Percentiles rank a stretch among this genome's conserved stretches.
Conservation (phyloP, 2,888 invertebrate species). For the Tubulanus polymorphus region DNA sequence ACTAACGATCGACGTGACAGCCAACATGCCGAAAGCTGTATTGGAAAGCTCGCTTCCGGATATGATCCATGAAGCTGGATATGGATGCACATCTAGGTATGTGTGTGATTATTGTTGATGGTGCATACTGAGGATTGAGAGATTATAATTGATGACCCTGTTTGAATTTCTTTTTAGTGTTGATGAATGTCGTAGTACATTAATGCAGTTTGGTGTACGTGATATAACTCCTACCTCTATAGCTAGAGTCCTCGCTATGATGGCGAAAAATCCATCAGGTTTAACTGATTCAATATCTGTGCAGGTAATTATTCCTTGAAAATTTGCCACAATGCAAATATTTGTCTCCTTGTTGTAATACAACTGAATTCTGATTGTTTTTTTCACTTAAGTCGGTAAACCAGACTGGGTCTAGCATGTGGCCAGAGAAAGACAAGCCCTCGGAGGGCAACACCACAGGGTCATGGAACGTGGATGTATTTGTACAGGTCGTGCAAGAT, state of each 20-base stretch:
- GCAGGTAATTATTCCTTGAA: conserved; percentile 34
- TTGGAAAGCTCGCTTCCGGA: conserved; percentile 64
- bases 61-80: conserved; percentile 87
- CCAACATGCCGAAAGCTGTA: conserved; percentile 55
- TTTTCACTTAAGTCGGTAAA: neutral
- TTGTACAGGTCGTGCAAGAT: conserved; percentile 88
- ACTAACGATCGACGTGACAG: conserved; percentile 45
- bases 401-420: neutral
- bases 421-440: conserved; percentile 35
- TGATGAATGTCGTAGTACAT: conserved; percentile 63
- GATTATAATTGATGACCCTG: neutral
- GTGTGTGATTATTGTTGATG: neutral
- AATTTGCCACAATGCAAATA: too few species aligned
- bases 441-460: conserved; percentile 54
- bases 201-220: conserved; percentile 74
- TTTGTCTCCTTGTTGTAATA: too few species aligned
- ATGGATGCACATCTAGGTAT: conserved; percentile 70
- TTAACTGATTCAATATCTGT: conserved; percentile 60
- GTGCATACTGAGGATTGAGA: neutral
- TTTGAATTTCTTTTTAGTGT: conserved; percentile 25
- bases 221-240: conserved; percentile 77
- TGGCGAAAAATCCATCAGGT: conserved; percentile 65
- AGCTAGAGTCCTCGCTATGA: conserved; percentile 61
- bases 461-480: conserved; percentile 92
- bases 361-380: too few species aligned